Evolutionary conservation across 1,140 invertebrate species (phyloP).

Genomic region (Phthorimaea operculella): DNA sequence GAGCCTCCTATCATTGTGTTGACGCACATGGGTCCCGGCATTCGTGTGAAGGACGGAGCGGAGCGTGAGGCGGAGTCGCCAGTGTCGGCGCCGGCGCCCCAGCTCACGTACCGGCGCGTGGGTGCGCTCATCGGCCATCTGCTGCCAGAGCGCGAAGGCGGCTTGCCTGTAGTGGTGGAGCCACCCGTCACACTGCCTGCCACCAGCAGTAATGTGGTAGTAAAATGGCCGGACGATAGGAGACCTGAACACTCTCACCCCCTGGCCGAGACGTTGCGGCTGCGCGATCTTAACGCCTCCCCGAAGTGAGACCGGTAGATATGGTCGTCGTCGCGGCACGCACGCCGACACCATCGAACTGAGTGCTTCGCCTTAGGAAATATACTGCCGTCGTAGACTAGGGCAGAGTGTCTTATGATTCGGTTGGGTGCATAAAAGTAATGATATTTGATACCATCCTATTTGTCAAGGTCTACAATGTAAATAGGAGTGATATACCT

Average conservation of each 20-base stretch:
- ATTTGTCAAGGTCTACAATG: conserved; percentile 27
- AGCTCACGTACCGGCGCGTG: conserved; percentile 43
- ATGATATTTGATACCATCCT: conserved; percentile 17
- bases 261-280: conserved; percentile 43
- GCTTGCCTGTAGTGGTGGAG: conserved; percentile 55
- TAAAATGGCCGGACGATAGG: conserved; percentile 48
- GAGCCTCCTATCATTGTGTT: conserved; percentile 41
- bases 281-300: conserved; percentile 44
- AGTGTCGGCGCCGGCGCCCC: conserved; percentile 19
- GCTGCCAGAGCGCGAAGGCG: conserved; percentile 57
- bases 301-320: conserved; percentile 35
- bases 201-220: conserved; percentile 36
- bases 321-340: conserved; percentile 18
- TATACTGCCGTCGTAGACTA: conserved; percentile 34
- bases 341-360: conserved; percentile 34
- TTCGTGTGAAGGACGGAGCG: conserved; percentile 8
- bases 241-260: conserved; percentile 31
- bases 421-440: conserved; percentile 23
- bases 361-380: conserved; percentile 42
- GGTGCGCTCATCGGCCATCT: conserved; percentile 52
- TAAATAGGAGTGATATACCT: conserved; percentile 28
- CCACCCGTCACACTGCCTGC: conserved; percentile 56
- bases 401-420: conserved; percentile 38
- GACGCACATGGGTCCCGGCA: conserved; percentile 26
- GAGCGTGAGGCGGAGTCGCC: conserved; percentile 14